Base-by-base conservation (phyloP, 2,888 invertebrate species). In the Mimas tiliae region DNA sequence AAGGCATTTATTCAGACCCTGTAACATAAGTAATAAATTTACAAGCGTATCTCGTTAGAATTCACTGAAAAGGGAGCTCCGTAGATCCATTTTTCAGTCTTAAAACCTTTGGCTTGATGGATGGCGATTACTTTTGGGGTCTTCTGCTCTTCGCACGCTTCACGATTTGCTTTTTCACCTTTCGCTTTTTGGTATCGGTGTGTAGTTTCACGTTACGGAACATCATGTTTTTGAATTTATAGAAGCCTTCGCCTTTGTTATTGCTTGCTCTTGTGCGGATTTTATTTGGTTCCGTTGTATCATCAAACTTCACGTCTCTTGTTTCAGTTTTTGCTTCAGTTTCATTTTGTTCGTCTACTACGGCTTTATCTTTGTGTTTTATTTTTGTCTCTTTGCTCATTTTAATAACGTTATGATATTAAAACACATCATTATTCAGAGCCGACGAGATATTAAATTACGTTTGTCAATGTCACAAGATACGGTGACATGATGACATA, bases 161-260 rank as follows among this genome's bases (percentile, higher is more conserved):
- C 72, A 79, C 81, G 45, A 72, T 68, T 58, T 72, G 75, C 69
- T 80, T 81, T 38, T 72, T 74, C 58, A 76, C 74, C 70, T 80
- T 82, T 34, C 64, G 34, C 45, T 65, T 68, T 45, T 67, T 66
- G n/a, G 68, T 55, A 38, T 73, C 65, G 45, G 65, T 68, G 71
- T 87, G 86, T 21, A 76, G 77, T 62, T 77, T 76, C 42, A 81
- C 71, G 67, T 79, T 83, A 53, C 87, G 77, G 33, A 71, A 70
- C 82, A 87, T 77, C 87, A 89, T 89, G 63, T 81, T 84, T 66
- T 80, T 80, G 68, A 80, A 88, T 66, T 80, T 83, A 68, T 89
- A 89, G 74, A 82, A 89, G 2, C 89, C 89, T n/a, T 79, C 78
- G 65, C 84, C 85, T 69, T 88, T 89, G 4, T 68, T 69, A 69